Base-by-base conservation (phyloP, 2,113 vertebrate genomes). In the Odontophorus gujanensis region DNA sequence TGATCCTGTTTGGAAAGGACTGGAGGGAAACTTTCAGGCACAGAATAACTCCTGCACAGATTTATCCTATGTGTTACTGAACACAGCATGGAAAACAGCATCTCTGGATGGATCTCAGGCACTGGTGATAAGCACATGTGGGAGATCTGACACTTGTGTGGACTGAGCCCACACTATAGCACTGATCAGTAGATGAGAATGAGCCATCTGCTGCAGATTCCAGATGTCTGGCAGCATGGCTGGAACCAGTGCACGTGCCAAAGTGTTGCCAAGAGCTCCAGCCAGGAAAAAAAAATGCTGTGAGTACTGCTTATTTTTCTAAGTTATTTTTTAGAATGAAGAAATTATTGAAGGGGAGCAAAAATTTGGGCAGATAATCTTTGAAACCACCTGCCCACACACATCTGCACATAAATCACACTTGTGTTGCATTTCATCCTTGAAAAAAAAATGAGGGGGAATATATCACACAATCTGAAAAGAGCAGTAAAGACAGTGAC, bases 161-260 rank as follows among this genome's bases (percentile, higher is more conserved):
- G 63, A 7, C 73, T 5, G 24, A 62, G 83, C 15, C 75, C 7
- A 6, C 71, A 34, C 34, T 3, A 58, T 0, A 3, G 62, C 0
- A 32, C 1, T 36, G 21, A 63, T 15, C 66, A 14, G 58, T 0
- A 6, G 2, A 11, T 20, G 72, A 75, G 72, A 62, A 71, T 25
- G 19, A 43, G 21, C 68, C n/a, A 71, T 6, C 58, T 36, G 58
- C 47, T 81, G 93, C 91, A 84, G 8, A 91, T 73, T n/a, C 78
- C 96, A 93, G 89, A 82, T 95, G 95, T 93, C 93, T 96, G 94
- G 91, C 92, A 93, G 94, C 78, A 81, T 55, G 71, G 71, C 42
- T 85, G 62, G 51, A 48, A 38, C 84, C 6, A 8, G 4, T 12
- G 75, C 62, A 51, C 2, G 0, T 50, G 81, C 63, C 84, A 85